Evolutionary conservation across 2,797 vertebrate species (phyloP), one percentile per base, ranked within the genome.

Genomic region (Diplodus puntazzo): DNA sequence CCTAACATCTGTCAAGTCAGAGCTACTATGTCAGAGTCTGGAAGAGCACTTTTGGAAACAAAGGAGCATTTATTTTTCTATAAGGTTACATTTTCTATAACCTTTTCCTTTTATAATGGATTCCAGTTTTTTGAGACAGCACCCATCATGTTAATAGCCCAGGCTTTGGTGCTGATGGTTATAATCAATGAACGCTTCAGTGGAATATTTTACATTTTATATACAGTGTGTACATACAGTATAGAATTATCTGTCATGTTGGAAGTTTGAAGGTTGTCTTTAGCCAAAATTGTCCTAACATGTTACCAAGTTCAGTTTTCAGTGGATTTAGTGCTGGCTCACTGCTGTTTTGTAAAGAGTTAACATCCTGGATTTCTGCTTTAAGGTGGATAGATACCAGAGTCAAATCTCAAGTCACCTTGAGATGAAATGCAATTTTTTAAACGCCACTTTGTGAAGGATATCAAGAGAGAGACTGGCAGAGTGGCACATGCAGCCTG

Each of bases 1-100:
- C 48, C 8, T 25, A 63, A 69, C 45, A 70, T 66, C 46, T 62
- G 30, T 66, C 67, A 48, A 42, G 55, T 49, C 34, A 46, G 53
- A 39, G 27, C 23, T 50, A n/a, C 62, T 65, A 10, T 49, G 39
- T 53, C n/a, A 53, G 18, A 69, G 21, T 70, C 52, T 68, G 13
- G 21, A 27, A 64, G 45, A 59, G 34, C 39, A 54, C 49, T 27
- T 30, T 50, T 57, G 5, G 8, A 69, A 77, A 71, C 1, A 0
- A 71, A 54, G 11, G 20, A 53, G 10, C 39, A 10, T 39, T 39
- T n/a, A 21, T 0, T 50, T 23, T 62, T 30, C 27, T 14, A 27
- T 8, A 1, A 45, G 71, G 9, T 58, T 50, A 25, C 16, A 46
- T 54, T 16, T 42, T 68, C 11, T 46, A 34, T 17, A 59, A 58